Evolutionary conservation across 1,140 invertebrate species (phyloP), one percentile per base, ranked within the genome.

Genomic region (Streblospio benedicti): DNA sequence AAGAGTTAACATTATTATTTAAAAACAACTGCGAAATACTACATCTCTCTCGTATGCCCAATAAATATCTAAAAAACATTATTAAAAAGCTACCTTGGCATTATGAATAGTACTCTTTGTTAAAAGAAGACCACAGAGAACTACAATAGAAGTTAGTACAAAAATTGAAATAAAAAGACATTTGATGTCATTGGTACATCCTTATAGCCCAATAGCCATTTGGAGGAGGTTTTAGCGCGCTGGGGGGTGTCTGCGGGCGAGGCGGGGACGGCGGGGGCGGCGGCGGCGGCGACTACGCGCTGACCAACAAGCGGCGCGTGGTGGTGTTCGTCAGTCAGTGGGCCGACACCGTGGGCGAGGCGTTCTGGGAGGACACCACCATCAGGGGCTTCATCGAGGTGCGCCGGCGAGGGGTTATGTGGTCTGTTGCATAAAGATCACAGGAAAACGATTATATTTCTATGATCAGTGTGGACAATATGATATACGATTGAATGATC

Each of bases 301-400:
- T 89, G 57, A 83, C 84, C 50, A 86, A 85, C 66, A 89, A 89
- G 74, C 79, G 84, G 68, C 81, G 86, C 63, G 87, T 91, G 0
- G 83, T 91, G 28, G 84, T 86, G 62, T 91, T 91, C 77, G 83
- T 90, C 31, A 83, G 87, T 65, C 81, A 85, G 65, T 92, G 89
- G 89, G 83, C 85, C 9, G 82, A 80, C 33, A 83, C 87, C 5
- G 83, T 88, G 16, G 78, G 86, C 1, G 83, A 87, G 64, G 85
- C 85, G 0, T 89, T 90, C 49, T 87, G 87, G 67, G 85, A 87
- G 65, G 87, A 91, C 69, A 78, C 81, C 16, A 81, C 81, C 20
- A 83, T 86, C n/a, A 81, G 83, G 62, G 80, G 83, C 62, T 90
- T 89, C 69, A 77, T 90, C 32, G 84, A 87, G 77, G 85, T 85